A percentile compares a stretch with the other conserved stretches of the same genome.
These are phyloP conservation scores for Patella pellucida DNA, from an alignment of 2,888 invertebrate genomes.

Conservation along the genomic window DNA sequence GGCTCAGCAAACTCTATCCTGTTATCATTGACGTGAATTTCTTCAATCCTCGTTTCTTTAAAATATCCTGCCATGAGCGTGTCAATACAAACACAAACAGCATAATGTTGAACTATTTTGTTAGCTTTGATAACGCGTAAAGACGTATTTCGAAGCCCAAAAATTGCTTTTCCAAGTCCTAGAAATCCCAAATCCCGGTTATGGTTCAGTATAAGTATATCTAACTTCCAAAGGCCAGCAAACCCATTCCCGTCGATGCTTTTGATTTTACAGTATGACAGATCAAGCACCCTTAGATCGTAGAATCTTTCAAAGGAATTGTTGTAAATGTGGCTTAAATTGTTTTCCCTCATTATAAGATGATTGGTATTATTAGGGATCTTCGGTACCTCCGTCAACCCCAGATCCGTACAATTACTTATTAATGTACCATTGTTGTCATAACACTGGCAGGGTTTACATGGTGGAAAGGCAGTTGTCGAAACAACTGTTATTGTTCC, in stretches of 20 bases:
- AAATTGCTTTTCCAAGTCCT: background rate
- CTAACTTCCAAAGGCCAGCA: background rate
- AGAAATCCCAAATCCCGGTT: background rate
- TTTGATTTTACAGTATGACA: too few relatives aligned
- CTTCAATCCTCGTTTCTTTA: background rate
- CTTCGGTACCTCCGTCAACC: too few relatives aligned
- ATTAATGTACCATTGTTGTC: too few relatives aligned
- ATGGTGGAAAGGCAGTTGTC: too few relatives aligned
- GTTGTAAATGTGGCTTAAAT: too few relatives aligned
- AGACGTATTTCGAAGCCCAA: constrained; percentile 6
- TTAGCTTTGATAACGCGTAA: background rate
- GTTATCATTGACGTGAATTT: constrained; percentile 1
- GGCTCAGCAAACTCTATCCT: background rate
- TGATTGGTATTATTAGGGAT: too few relatives aligned
- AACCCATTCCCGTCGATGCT: background rate
- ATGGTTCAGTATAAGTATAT: background rate
- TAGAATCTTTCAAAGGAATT: too few relatives aligned
- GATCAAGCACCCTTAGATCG: too few relatives aligned
- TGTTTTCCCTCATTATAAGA: too few relatives aligned
- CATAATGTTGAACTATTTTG: background rate
- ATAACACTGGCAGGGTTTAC: too few relatives aligned
- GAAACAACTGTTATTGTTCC: too few relatives aligned
- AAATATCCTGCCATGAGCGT: background rate
- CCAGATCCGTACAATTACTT: too few relatives aligned
- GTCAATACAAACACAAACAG: background rate